Evolutionary conservation across 2,888 invertebrate species (phyloP).

Genomic region (Stenodera caucasica): DNA sequence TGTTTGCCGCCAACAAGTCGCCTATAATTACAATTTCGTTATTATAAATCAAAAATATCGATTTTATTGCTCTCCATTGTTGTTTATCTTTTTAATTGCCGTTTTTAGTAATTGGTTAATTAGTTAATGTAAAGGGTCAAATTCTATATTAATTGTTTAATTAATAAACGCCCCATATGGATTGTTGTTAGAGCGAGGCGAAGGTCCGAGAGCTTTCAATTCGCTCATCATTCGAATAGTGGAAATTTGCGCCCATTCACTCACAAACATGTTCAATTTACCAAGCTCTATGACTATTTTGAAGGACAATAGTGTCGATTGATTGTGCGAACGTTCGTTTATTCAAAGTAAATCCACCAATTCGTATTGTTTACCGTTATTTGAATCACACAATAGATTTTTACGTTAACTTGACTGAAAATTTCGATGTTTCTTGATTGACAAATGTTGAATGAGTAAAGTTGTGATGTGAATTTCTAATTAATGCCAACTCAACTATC

Average conservation of each 20-base stretch:
- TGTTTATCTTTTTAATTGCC: too few relatives aligned
- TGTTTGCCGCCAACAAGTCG: slow-evolving; percentile 28
- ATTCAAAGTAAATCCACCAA: background rate
- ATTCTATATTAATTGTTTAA: background rate
- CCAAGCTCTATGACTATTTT: background rate
- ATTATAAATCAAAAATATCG: slow-evolving; percentile 7
- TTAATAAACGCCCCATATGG: background rate
- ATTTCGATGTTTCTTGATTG: too few relatives aligned
- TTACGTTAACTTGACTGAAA: too few relatives aligned
- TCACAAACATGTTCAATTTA: background rate
- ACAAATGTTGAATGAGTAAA: slow-evolving; percentile 4
- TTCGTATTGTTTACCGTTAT: background rate
- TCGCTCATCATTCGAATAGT: background rate
- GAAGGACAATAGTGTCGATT: background rate
- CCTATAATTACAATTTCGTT: slow-evolving; percentile 27
- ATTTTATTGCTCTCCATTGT: too few relatives aligned
- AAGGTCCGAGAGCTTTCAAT: background rate
- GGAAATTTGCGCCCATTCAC: background rate
- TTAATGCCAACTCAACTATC: slow-evolving; percentile 4
- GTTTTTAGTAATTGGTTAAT: too few relatives aligned
- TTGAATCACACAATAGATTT: background rate
- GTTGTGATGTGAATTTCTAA: slow-evolving; percentile 8
- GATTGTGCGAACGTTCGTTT: background rate
- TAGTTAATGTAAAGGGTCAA: background rate
- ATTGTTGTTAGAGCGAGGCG: background rate